Evolutionary conservation across 2,888 invertebrate species (phyloP).

Genomic region (Ophion costatus): DNA sequence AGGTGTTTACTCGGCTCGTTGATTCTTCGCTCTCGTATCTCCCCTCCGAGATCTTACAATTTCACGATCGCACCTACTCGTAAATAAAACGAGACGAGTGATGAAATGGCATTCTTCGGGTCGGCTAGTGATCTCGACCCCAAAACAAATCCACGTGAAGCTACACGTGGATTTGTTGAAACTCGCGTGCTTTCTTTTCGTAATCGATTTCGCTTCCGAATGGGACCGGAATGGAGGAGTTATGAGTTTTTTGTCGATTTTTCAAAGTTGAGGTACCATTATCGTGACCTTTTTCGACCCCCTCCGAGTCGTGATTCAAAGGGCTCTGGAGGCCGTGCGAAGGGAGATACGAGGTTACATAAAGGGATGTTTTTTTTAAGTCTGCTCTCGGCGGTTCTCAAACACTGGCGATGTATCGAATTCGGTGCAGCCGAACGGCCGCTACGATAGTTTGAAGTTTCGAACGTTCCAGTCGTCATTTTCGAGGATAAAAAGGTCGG

Average conservation of each 20-base stretch:
- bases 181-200: background rate
- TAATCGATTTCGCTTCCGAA: background rate
- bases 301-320: background rate
- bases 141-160: background rate
- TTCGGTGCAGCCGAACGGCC: constrained; percentile 1
- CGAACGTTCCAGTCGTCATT: background rate
- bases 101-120: constrained; percentile 3
- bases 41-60: constrained; percentile 50
- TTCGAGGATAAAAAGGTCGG: constrained; percentile 2
- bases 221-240: background rate
- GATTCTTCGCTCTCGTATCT: constrained; percentile 59
- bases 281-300: background rate
- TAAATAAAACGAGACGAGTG: background rate
- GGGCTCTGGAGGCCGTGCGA: background rate
- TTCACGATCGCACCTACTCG: constrained; percentile 29
- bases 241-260: constrained; percentile 2
- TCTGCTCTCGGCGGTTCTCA: background rate
- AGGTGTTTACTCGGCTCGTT: constrained; percentile 65
- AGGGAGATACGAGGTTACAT: background rate
- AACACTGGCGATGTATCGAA: background rate
- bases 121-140: background rate
- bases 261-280: background rate
- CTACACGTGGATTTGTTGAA: background rate
- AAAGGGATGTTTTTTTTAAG: background rate
- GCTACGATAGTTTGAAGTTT: constrained; percentile 2